Conservation (phyloP, 2,888 invertebrate species). For the Melanargia galathea region DNA sequence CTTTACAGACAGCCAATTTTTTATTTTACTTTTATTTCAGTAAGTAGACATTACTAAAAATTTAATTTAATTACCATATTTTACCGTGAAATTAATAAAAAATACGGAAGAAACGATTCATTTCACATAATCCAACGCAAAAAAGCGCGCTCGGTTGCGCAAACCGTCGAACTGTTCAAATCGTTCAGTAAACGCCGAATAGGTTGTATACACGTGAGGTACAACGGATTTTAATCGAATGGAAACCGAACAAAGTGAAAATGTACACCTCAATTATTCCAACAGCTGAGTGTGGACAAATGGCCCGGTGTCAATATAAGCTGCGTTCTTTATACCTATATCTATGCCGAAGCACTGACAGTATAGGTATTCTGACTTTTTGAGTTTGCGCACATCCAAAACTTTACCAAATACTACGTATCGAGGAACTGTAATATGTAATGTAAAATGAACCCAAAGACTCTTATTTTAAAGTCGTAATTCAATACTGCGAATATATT, state of each 20-base stretch:
- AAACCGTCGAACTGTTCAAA: conserved; percentile 77
- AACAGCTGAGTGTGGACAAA: conserved; percentile 74
- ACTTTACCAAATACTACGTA: too few relatives aligned
- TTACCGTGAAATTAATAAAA: not conserved
- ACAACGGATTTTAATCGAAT: conserved; percentile 81
- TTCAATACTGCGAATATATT: too few relatives aligned
- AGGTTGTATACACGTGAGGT: conserved; percentile 78
- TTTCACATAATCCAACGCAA: conserved; percentile 47
- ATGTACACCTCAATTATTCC: conserved; percentile 82
- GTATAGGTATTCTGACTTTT: not conserved
- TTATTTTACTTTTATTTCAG: too few relatives aligned
- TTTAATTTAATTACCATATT: not conserved
- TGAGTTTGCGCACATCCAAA: too few relatives aligned
- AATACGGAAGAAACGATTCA: conserved; percentile 32
- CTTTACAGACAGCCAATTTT: too few relatives aligned
- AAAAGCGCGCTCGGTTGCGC: conserved; percentile 63
- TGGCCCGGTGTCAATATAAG: conserved; percentile 67
- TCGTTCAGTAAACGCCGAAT: conserved; percentile 81
- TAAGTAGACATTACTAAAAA: not conserved
- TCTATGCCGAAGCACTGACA: conserved; percentile 34
- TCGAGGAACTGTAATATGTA: too few relatives aligned
- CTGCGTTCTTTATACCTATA: conserved; percentile 47
- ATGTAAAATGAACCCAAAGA: too few relatives aligned
- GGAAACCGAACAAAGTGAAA: conserved; percentile 82
- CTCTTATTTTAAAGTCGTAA: too few relatives aligned